These are phyloP conservation scores for Marcusenius ussheri DNA, from an alignment of 2,113 vertebrate genomes.

Conservation along the genomic window DNA sequence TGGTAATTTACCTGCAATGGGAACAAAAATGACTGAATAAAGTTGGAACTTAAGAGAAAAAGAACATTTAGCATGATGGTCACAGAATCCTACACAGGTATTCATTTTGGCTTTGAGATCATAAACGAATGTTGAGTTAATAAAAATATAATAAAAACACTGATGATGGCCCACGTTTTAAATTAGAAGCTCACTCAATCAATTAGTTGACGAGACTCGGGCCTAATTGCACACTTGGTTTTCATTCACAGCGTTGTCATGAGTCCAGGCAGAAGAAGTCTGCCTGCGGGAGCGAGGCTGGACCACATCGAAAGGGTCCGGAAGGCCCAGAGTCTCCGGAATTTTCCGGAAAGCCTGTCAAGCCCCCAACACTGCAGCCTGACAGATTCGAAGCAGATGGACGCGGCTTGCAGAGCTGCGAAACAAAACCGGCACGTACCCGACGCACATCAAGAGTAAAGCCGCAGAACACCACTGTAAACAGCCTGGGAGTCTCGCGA, in stretches of 20 bases:
- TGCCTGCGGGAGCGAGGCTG: not conserved
- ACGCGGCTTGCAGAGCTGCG: too few relatives aligned
- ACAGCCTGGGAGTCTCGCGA: not conserved
- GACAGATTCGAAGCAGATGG: constrained; percentile 10
- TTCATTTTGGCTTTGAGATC: not conserved
- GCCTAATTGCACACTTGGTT: not conserved
- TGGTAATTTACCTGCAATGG: constrained; percentile 16
- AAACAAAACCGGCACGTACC: not conserved
- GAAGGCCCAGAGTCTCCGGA: not conserved
- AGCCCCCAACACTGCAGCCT: not conserved
- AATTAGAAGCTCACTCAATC: not conserved
- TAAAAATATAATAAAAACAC: not conserved
- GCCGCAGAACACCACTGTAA: not conserved
- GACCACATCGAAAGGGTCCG: not conserved
- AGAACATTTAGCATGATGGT: not conserved
- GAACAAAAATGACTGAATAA: not conserved
- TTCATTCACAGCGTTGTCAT: not conserved
- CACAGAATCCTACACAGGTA: not conserved
- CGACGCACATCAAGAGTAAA: not conserved
- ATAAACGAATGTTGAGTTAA: not conserved
- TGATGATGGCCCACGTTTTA: not conserved
- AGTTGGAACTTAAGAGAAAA: not conserved
- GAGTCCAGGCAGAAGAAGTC: not conserved
- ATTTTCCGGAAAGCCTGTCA: not conserved
- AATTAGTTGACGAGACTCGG: not conserved